Percentiles rank a stretch among this genome's conserved stretches.
These are phyloP conservation scores for Nannoperca obscura DNA, from an alignment of 2,797 vertebrate genomes.

Conservation along the genomic window DNA sequence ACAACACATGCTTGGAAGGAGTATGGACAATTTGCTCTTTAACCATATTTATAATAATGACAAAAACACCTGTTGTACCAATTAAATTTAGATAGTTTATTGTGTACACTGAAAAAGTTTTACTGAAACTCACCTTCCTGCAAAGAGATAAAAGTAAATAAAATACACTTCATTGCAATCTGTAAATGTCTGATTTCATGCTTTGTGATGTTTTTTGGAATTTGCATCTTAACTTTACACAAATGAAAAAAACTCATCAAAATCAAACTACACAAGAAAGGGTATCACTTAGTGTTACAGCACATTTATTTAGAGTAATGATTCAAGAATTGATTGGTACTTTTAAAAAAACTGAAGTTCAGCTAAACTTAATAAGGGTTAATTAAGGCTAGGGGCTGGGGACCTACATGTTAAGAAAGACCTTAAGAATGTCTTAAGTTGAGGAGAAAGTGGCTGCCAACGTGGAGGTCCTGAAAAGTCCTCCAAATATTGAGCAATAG, in stretches of 20 bases:
- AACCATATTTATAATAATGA: constrained; percentile 73
- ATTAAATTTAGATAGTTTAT: constrained; percentile 76
- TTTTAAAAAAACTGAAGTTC: neutral
- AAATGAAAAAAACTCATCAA: neutral
- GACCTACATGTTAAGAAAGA: too few species aligned
- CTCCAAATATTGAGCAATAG: neutral
- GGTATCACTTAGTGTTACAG: neutral
- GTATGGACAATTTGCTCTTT: constrained; percentile 58
- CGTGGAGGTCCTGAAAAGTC: neutral
- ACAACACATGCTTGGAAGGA: constrained; percentile 42
- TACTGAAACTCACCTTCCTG: constrained; percentile 49
- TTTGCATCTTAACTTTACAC: neutral
- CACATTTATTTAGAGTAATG: neutral
- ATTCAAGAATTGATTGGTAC: neutral
- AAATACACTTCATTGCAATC: constrained; percentile 55
- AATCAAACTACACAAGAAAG: neutral
- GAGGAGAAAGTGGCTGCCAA: neutral
- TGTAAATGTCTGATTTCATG: constrained; percentile 34
- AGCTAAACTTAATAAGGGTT: too few species aligned
- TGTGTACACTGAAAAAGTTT: constrained; percentile 54
- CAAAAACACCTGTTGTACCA: constrained; percentile 60
- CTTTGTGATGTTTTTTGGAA: neutral
- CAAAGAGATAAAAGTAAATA: constrained; percentile 67
- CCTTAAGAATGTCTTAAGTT: too few species aligned
- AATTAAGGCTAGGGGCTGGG: too few species aligned